Base-by-base conservation (phyloP, 2,113 vertebrate species). In the Prochilodus magdalenae region DNA sequence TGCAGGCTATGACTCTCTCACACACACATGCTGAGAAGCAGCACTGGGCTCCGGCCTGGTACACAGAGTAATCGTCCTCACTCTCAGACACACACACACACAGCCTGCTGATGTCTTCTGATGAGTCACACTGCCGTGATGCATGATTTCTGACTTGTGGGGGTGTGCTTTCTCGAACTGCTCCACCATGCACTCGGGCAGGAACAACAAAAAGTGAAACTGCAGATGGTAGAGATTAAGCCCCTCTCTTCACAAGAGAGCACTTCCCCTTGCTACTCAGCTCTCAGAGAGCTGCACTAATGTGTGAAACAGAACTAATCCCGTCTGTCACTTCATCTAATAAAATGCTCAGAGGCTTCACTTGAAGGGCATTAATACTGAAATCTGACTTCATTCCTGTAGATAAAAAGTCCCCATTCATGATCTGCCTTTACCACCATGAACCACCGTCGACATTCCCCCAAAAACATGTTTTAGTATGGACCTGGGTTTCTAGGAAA, bases 171-270 rank as follows among this genome's bases (percentile, higher is more conserved):
- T 80, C 73, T 29, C 53, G 15, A 70, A 76, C 49, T 73, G 60
- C n/a, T 59, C 70, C 40, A 22, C 44, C 33, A 49, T 66, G 67
- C 69, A 73, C 69, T 78, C 60, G 66, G 73, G 57, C 66, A 60
- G 49, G 18, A 71, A 86, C 86, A 84, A 85, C 85, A 57, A 90
- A 89, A 91, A 93, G 91, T 90, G 86, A 88, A 87, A 87, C 83
- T 88, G 75, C 93, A 94, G 89, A 93, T 94, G 91, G 91, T 88
- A 92, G 84, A 93, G 91, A 94, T 94, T 92, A 94, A 88, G 83
- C 88, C 80, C 87, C 84, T 90, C 87, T 87, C 89, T 93, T 89
- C 87, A 92, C 91, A 88, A 89, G 91, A 86, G 89, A 87, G 49
- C 79, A 79, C 82, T 77, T 77, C 77, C 70, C 0, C 8, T 84